Base-by-base conservation (phyloP, 2,888 invertebrate genomes). In the Colostygia pectinataria region DNA sequence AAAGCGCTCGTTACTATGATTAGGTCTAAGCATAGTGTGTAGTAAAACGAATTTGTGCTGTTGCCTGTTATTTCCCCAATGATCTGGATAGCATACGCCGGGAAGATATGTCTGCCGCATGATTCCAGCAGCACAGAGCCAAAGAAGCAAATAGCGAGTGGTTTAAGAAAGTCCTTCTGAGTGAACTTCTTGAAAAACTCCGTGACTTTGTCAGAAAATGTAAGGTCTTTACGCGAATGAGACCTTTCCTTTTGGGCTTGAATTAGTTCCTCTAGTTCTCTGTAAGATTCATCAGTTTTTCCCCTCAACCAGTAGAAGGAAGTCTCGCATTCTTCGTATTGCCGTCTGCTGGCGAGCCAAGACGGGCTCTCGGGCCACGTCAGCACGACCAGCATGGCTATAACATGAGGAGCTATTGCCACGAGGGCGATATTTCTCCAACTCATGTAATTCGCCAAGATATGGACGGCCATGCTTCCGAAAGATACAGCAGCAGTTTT, bases 351-450 rank as follows among this genome's bases (percentile, higher is more conserved):
- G 0, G 91, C 80, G 27, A 93, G 64, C 92, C 92, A 94, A n/a
- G 83, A 79, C 0, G 93, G 93, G 6, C 92, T 91, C 71, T 94
- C 93, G 0, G 91, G 91, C 53, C 91, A 74, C 0, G 90, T 81
- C 4, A 79, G 62, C 3, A 91, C 74, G 2, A 71, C 74, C 1
- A 63, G 37, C 2, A 75, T 48, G 2, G 69, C 58, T 1, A 65
- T 7, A 0, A 63, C 10, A 12, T 64, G 44, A 0, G 74, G 71
- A 0, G 67, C 36, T 0, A 68, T 33, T 6, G 66, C 65, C 0
- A 68, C 45, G 1, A 73, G 13, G 0, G 77, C 73, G 0, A 74
- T 57, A 1, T 62, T 69, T 40, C 66, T 66, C 77, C 76, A 80
- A 8, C 63, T 50, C 13, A 57, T 59, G 33, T 57, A 72, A 18